Evolutionary conservation across 1,140 invertebrate species (phyloP), one percentile per base, ranked within the genome.

Genomic region (Trichonephila clavipes): DNA sequence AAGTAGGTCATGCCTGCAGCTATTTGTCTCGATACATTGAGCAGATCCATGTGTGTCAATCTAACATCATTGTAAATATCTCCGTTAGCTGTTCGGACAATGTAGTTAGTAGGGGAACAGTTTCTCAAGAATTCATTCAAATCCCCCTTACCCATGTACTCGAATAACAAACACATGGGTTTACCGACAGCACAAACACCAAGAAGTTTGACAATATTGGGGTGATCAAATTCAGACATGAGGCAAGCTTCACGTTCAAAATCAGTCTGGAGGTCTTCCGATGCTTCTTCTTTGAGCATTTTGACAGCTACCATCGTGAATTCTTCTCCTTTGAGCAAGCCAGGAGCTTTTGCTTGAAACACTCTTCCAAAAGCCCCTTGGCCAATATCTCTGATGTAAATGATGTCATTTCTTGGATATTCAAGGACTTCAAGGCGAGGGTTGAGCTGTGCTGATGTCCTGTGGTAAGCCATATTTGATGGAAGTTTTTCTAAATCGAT

Each of bases 241-340:
- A 99, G 96, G 95, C 98, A 99, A 82, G 98, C 98, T 96, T 99
- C 98, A 87, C 98, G 97, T 96, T 99, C 98, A 96, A 99, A 99
- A 96, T 99, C 98, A 62, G 97, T 97, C 95, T 98, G 97, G 94
- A 99, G 96, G 95, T 99, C 98, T 94, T 98, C 98, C 14, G 98
- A 98, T 12, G 98, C 98, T 96, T 99, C 98, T 95, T 99, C 98
- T 96, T 99, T 99, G 0, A 99, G 96, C 98, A 99, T 99, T 96
- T 99, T 99, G 0, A 99, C 98, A 34, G 98, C 99, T 28, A 99
- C 98, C 95, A 99, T 96, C 1, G 98, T 98, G 94, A 98, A 98
- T 95, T 98, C 98, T 96, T 99, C 98, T 21, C 97, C 97, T 86
- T 97, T 96, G 0, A 98, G 96, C 1, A 99, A 96, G 6, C 97